phyloP scores from a whole-genome alignment of 2,797 vertebrate genomes.

The Ceryle rudis region DNA sequence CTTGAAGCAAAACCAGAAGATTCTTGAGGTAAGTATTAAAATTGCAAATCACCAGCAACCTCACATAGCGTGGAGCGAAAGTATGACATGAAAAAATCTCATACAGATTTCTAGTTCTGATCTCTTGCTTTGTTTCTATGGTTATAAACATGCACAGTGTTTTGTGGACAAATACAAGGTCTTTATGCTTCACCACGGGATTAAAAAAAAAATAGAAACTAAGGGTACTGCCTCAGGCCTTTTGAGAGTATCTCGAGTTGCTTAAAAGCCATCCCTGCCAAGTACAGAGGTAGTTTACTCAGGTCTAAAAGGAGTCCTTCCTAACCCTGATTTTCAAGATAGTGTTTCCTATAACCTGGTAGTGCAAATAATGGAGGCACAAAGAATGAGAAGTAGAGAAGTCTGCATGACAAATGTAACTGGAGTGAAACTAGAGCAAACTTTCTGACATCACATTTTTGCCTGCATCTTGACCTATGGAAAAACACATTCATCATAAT shows the following conservation, averaged over 20 bases:
- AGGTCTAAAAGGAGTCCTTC: background rate
- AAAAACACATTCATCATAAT: background rate
- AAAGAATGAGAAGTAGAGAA: background rate
- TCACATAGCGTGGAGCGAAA: background rate
- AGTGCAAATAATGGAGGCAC: background rate
- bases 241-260: background rate
- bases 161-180: background rate
- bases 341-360: background rate
- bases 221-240: background rate
- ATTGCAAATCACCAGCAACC: slow-evolving; percentile 19
- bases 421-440: background rate
- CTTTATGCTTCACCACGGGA: background rate
- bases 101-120: background rate
- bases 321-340: background rate
- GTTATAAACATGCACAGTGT: background rate
- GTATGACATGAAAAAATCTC: background rate
- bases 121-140: slow-evolving; percentile 3
- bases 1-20: slow-evolving; percentile 10
- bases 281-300: background rate
- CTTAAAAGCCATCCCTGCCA: background rate
- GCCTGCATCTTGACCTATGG: background rate
- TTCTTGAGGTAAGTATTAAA: slow-evolving; percentile 1
- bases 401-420: background rate
- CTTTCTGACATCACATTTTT: background rate
- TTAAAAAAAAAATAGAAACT: background rate